These are phyloP conservation scores for Bostrychus sinensis DNA, from an alignment of 2,113 vertebrate species.

Conservation along the genomic window DNA sequence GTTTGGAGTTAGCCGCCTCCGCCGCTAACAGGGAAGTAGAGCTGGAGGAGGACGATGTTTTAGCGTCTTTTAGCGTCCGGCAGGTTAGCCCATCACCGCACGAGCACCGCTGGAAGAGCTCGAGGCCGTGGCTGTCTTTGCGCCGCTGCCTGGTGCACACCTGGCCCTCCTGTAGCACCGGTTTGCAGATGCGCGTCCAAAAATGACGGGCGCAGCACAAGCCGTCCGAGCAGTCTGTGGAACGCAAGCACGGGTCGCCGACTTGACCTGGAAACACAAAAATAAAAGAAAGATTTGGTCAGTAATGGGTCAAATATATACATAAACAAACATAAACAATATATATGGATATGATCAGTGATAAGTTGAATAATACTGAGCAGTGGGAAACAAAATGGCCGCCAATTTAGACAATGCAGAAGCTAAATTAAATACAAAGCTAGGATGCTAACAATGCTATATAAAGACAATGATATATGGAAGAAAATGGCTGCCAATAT, in stretches of 20 bases:
- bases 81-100: slow-evolving; percentile 87
- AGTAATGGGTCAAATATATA: background rate
- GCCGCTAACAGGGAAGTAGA: slow-evolving; percentile 6
- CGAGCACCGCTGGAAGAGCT: slow-evolving; percentile 93
- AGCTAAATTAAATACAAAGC: too few relatives aligned
- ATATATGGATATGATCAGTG: too few relatives aligned
- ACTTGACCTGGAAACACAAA: slow-evolving; percentile 78
- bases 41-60: background rate
- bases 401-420: too few relatives aligned
- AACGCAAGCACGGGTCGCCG: slow-evolving; percentile 86
- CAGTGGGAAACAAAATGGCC: too few relatives aligned
- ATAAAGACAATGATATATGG: too few relatives aligned
- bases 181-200: slow-evolving; percentile 95
- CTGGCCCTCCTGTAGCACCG: slow-evolving; percentile 88
- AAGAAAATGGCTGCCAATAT: too few relatives aligned
- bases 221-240: slow-evolving; percentile 84
- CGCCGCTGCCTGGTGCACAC: slow-evolving; percentile 89
- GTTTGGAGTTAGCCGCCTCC: slow-evolving; percentile 26
- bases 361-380: too few relatives aligned
- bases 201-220: slow-evolving; percentile 93
- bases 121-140: slow-evolving; percentile 85
- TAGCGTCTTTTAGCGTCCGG: slow-evolving; percentile 68
- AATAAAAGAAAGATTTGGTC: background rate
- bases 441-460: too few relatives aligned
- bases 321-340: too few relatives aligned